Evolutionary conservation across 2,113 vertebrate genomes (phyloP), one percentile per base, ranked within the genome.

Genomic region (Hippocampus comes): DNA sequence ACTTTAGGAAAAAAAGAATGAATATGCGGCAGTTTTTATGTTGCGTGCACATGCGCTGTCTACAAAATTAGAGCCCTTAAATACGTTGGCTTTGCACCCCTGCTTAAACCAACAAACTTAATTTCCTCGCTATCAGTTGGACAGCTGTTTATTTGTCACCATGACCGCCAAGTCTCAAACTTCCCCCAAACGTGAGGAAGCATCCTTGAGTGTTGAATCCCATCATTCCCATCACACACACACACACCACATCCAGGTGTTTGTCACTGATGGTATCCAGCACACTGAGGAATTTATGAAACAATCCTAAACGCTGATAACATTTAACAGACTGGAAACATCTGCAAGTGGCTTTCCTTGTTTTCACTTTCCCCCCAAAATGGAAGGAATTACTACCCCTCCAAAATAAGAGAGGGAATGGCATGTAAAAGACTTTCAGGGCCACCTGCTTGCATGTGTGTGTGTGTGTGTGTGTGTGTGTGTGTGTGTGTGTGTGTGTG

Each of bases 341-440:
- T 57, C n/a, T 57, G n/a, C 11, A 43, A 64, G 20, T n/a, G 17
- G 12, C 12, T 25, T 15, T 18, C 23, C 63, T 43, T 65, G 25
- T 81, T 77, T 59, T 73, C 30, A 55, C 56, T 75, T 21, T 6
- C 23, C 46, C 34, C 34, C 34, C 74, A 72, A 72, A 74, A 68
- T 79, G 41, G 5, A 30, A 81, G 63, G 42, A 67, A 78, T 70
- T 75, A 70, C 77, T 71, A 84, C 82, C 5, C 34, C 34, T 38
- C 34, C 8, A 25, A 23, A 65, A 65, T 15, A 43, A 46, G 42
- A 66, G 48, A 51, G 48, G 27, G 27, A 34, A 34, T 20, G 3
- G 4, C 27, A 30, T 80, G 88, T 85, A 77, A 86, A 88, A 86
- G 76, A 89, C 80, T 88, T 90, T 77, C 57, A 77, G 69, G 79